Conservation (phyloP, 2,888 invertebrate species). For the Thecocarcelia acutangulata region DNA sequence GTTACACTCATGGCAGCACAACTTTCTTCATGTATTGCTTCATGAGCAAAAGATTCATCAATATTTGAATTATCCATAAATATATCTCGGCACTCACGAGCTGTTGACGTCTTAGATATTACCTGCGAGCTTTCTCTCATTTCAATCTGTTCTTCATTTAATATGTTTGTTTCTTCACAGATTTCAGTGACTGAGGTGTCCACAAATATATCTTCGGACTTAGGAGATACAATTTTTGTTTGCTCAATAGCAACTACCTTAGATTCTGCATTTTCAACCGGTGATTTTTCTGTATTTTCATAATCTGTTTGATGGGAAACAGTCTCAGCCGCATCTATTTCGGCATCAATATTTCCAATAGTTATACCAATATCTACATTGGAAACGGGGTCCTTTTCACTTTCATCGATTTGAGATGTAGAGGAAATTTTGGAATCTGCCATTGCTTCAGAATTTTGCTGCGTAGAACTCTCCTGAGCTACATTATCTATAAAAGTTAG, state of each 20-base stretch:
- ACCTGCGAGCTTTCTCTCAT: not conserved
- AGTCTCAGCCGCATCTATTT: slow-evolving; percentile 17
- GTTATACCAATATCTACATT: not conserved
- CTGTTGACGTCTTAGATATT: not conserved
- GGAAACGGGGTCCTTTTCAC: not conserved
- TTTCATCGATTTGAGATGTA: not conserved
- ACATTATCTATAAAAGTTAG: not conserved
- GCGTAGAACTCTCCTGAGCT: no score
- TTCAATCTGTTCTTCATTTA: slow-evolving; percentile 6
- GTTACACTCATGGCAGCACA: not conserved
- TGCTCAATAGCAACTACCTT: slow-evolving; percentile 35
- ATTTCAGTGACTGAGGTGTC: slow-evolving; percentile 41
- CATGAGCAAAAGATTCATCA: slow-evolving; percentile 16
- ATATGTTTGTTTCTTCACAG: slow-evolving; percentile 34
- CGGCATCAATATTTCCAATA: slow-evolving; percentile 1
- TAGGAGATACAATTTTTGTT: slow-evolving; percentile 15
- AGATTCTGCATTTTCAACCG: not conserved
- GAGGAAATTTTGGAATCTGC: no score
- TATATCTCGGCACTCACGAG: slow-evolving; percentile 30
- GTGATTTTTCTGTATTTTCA: not conserved
- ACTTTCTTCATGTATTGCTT: slow-evolving; percentile 25
- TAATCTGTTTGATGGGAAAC: not conserved
- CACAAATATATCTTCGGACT: slow-evolving; percentile 41
- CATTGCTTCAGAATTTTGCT: not conserved
- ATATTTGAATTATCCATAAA: slow-evolving; percentile 53